Conservation (phyloP, 1,140 invertebrate genomes). For the Choristoneura fumiferana region DNA sequence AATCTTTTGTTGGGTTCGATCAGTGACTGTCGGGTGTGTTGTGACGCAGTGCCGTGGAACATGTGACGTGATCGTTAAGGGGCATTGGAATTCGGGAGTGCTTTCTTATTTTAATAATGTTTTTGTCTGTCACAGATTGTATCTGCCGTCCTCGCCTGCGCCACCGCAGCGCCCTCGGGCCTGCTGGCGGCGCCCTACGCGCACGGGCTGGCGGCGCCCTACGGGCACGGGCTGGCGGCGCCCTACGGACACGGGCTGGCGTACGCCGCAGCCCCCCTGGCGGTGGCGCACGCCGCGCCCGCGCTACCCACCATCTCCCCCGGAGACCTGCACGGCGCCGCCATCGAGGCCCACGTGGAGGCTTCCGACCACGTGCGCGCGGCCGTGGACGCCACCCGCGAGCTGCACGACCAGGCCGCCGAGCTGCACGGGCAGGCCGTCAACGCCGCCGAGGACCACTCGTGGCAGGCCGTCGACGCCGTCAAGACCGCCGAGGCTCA, state of each 20-base stretch:
- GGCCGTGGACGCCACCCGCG: conserved; percentile 63
- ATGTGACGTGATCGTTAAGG: conserved; percentile 15
- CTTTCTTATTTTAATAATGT: no score
- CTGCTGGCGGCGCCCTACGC: conserved; percentile 58
- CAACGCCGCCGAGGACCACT: conserved; percentile 78
- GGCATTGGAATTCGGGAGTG: no score
- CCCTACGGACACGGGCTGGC: no score
- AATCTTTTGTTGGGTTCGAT: no score
- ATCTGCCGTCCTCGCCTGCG: conserved; percentile 70
- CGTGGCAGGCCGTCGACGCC: conserved; percentile 77
- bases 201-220: no score
- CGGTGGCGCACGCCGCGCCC: conserved; percentile 47
- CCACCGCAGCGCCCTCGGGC: conserved; percentile 64
- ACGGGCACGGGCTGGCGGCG: no score
- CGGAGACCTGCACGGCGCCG: conserved; percentile 60
- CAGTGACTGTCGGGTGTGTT: not conserved
- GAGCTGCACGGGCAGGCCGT: conserved; percentile 79
- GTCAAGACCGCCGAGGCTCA: conserved; percentile 78
- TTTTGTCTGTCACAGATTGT: conserved; percentile 59
- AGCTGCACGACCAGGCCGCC: conserved; percentile 79
- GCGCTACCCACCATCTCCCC: conserved; percentile 62
- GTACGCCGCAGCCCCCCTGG: conserved; percentile 34
- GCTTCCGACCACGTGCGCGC: conserved; percentile 65
- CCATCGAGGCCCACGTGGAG: conserved; percentile 69
- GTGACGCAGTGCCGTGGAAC: conserved; percentile 1